Conservation (phyloP, 2,797 vertebrate species). For the Urosaurus nigricauda region DNA sequence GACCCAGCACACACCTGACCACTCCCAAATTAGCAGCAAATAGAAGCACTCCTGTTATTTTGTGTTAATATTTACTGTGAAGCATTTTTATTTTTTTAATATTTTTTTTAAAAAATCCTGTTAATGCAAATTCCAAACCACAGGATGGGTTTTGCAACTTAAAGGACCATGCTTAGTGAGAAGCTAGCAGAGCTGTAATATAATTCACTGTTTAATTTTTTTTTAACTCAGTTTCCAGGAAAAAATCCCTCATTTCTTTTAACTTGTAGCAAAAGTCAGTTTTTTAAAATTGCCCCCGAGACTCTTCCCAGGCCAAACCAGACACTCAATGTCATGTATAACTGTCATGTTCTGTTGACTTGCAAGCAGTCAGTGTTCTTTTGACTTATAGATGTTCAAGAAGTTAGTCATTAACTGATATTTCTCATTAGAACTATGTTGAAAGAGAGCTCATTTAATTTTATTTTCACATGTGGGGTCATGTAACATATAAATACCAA, state of each 20-base stretch:
- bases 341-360: neutral
- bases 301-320: neutral
- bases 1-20: neutral
- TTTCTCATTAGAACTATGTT: neutral
- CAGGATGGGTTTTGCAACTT: no score
- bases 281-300: neutral
- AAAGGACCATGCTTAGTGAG: no score
- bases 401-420: no score
- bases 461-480: neutral
- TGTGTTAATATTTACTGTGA: no score
- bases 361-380: neutral
- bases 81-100: no score
- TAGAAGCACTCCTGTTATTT: neutral
- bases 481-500: neutral
- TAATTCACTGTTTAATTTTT: no score
- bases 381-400: no score
- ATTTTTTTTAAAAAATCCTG: no score
- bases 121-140: no score
- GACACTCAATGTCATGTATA: neutral
- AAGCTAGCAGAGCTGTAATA: no score
- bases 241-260: neutral
- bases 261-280: neutral
- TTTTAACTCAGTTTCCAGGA: neutral
- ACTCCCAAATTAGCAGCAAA: neutral
- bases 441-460: neutral